Evolutionary conservation across 2,888 invertebrate species (phyloP), one percentile per base, ranked within the genome.

Genomic region (Xestoiulus laeticollis): DNA sequence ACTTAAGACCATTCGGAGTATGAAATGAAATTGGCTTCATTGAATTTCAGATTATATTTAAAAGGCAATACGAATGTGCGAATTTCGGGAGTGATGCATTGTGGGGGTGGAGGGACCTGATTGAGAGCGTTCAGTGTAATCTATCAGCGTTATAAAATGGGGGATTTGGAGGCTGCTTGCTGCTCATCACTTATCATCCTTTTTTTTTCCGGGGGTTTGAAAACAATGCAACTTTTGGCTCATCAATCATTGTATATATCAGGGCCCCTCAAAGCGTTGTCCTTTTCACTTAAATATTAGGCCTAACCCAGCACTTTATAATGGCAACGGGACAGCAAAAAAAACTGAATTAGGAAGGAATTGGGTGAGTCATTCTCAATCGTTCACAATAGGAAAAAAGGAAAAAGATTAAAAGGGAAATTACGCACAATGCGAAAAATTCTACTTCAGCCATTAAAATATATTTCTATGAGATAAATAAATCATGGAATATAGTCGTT

Each of bases 161-260:
- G 68, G 68, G 68, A 68, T 68, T 68, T 68, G 68, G 68, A 68
- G 68, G 68, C 68, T 68, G 68, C 68, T 68, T 8, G 68, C 68
- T 68, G 68, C 68, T 68, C 68, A 68, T 68, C 68, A 68, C 68
- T 68, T 68, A 68, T 68, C 68, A 68, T 68, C 68, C 68, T 68
- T 68, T 68, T 68, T 68, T 59, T 38, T n/a, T n/a, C n/a, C n/a
- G 12, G 48, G 68, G 68, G 68, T 10, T 68, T 26, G 68, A 68
- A 68, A 68, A 68, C 68, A 68, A 68, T 68, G 68, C 68, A 68
- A 68, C 68, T 68, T 68, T 68, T 68, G 68, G 68, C 68, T 68
- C 68, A 68, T 68, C 68, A 68, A 68, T 68, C 68, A 68, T 68
- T 68, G 68, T 26, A 68, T n/a, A n/a, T 68, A 68, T 68, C 68